Evolutionary conservation across 2,888 invertebrate species (phyloP), one percentile per base, ranked within the genome.

Genomic region (Amblyjoppa proteus): DNA sequence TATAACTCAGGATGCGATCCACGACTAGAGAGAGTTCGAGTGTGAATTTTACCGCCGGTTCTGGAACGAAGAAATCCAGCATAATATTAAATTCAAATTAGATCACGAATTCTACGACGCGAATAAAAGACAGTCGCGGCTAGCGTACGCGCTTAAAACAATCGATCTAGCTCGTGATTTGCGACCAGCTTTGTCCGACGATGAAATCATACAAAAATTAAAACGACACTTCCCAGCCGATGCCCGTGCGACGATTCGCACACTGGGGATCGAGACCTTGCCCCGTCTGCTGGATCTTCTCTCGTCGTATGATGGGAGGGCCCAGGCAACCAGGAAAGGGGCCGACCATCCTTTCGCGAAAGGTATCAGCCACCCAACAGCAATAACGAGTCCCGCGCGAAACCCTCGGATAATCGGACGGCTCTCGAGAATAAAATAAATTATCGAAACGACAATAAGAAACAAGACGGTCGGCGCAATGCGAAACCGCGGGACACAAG

Each of bases 51-150:
- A n/a, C 0, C 16, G 70, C 0, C 38, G 70, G 0, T 70, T 78
- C 31, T 78, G 78, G 49, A 70, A 56, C 4, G 69, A 78, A 31
- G 77, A 78, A 0, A 41, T 45, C 7, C 69, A 78, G 31, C 45
- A 58, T 58, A 56, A 69, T 3, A 38, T 45, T 5, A 49, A 51
- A 13, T 31, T 49, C 2, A 75, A 51, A 49, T 11, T 75, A 2
- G 75, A 71, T 9, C 34, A 71, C 16, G 71, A 71, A 1, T 71
- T 13, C 6, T 71, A 56, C 25, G 73, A 73, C 9, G 11, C 38
- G 2, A 41, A 20, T 9, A 56, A 41, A 25, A 73, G 56, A 56
- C 38, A 34, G 41, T 31, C 73, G 0, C 73, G 56, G 0, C 11
- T 73, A 0, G 73, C 16, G 16, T 51, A 51, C 51, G 51, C 51